Base-by-base conservation (phyloP, 1,140 invertebrate species). In the Ptiloglossa arizonensis region DNA sequence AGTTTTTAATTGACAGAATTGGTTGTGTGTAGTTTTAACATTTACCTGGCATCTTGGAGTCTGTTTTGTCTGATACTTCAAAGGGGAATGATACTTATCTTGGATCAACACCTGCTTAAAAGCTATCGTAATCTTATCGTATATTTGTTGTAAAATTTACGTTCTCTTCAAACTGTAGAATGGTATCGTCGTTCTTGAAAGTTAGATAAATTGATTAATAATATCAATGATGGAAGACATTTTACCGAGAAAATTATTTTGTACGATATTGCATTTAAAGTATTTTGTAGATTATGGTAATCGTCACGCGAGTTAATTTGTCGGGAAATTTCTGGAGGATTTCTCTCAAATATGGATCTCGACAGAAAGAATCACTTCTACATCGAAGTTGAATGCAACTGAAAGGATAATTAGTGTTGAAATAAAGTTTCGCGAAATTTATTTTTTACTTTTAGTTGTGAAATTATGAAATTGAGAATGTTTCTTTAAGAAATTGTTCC, bases 41-140 rank as follows among this genome's bases (percentile, higher is more conserved):
- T 75, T 84, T 48, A 87, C 86, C 81, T 81, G 85, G 67, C 86
- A 87, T 87, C n/a, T 44, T 79, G 64, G 0, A 17, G 60, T n/a
- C 41, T 60, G 76, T 60, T 64, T 22, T 29, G 2, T 24, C 0
- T 54, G 76, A 46, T 17, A 60, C 8, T 60, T 46, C n/a, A 19
- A 66, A 29, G 64, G 57, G 2, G 64, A 72, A 57, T 87, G 70
- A 72, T 13, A 22, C 82, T 79, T 86, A 83, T 86, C 82, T 56
- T 5, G 13, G 29, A 22, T 24, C 29, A 22, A 35, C 44, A 35
- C 19, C 41, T 52, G 29, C 54, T 83, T 87, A 87, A 83, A 80
- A 83, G 41, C 52, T 56, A 17, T n/a, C 52, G 62, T 85, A 80
- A 86, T 86, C 84, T 86, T 86, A 86, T 86, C 84, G 24, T 62